Percentiles rank a stretch among this genome's conserved stretches.
These are phyloP conservation scores for Xiphophorus maculatus DNA, from an alignment of 2,113 vertebrate species.

Conservation along the genomic window DNA sequence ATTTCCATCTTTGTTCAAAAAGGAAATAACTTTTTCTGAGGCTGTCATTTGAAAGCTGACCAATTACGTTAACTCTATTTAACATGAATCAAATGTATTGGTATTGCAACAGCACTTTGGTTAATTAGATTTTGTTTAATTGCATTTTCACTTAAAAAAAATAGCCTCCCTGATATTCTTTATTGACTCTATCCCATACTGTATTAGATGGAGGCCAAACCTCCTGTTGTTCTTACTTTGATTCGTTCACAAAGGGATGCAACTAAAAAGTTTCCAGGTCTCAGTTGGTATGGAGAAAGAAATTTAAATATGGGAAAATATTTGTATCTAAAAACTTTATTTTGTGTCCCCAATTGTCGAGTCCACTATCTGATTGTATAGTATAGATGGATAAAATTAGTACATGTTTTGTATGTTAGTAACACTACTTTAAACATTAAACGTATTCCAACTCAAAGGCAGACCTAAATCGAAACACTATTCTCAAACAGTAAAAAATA, in stretches of 20 bases:
- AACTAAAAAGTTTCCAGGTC: neutral
- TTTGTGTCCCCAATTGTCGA: neutral
- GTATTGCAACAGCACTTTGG: conserved; percentile 30
- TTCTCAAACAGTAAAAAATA: neutral
- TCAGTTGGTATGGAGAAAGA: neutral
- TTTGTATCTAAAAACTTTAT: neutral
- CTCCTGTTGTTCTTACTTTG: neutral
- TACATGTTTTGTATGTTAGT: too few relatives aligned
- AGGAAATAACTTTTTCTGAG: conserved; percentile 45
- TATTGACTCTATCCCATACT: conserved; percentile 28
- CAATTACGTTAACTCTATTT: conserved; percentile 31
- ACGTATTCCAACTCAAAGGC: neutral
- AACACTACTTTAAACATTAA: neutral
- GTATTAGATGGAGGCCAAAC: conserved; percentile 8
- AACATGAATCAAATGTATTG: conserved; percentile 30
- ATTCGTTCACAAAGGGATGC: neutral
- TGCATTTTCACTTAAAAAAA: neutral
- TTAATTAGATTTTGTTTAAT: conserved; percentile 25
- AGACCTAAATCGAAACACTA: neutral
- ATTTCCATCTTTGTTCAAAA: conserved; percentile 55
- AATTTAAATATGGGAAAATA: neutral
- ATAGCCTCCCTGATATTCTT: conserved; percentile 15
- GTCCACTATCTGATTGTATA: too few relatives aligned
- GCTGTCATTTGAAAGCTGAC: conserved; percentile 32
- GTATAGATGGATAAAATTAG: neutral